phyloP scores from a whole-genome alignment of 2,113 vertebrate genomes.

The Chloropsis hardwickii region DNA sequence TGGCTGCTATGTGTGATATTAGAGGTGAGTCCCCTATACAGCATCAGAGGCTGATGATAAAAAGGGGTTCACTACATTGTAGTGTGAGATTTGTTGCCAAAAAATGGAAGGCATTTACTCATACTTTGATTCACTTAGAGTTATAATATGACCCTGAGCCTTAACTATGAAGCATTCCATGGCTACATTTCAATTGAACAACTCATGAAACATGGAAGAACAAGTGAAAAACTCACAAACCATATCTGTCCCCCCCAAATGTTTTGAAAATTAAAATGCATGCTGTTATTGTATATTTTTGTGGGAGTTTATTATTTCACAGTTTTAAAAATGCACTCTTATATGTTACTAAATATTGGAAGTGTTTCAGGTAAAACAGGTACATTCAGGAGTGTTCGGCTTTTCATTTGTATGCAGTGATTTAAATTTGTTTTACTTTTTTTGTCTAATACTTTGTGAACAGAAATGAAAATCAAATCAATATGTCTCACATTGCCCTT shows the following conservation, averaged over 20 bases:
- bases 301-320: neutral
- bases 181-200: neutral
- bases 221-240: neutral
- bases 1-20: neutral
- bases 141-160: neutral
- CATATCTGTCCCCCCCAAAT: neutral
- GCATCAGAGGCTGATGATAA: neutral
- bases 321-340: neutral
- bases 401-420: neutral
- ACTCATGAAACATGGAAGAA: neutral
- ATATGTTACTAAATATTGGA: neutral
- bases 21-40: neutral
- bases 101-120: neutral
- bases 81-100: neutral
- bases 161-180: neutral
- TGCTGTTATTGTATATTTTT: neutral
- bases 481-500: neutral
- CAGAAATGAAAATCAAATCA: neutral
- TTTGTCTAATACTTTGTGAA: neutral
- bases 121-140: neutral
- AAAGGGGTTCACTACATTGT: neutral
- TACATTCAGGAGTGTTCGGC: neutral
- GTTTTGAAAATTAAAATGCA: neutral
- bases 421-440: neutral
- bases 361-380: neutral